A percentile compares a stretch with the other conserved stretches of the same genome.
Conservation (phyloP, 2,113 vertebrate genomes). For the Collichthys lucidus region DNA sequence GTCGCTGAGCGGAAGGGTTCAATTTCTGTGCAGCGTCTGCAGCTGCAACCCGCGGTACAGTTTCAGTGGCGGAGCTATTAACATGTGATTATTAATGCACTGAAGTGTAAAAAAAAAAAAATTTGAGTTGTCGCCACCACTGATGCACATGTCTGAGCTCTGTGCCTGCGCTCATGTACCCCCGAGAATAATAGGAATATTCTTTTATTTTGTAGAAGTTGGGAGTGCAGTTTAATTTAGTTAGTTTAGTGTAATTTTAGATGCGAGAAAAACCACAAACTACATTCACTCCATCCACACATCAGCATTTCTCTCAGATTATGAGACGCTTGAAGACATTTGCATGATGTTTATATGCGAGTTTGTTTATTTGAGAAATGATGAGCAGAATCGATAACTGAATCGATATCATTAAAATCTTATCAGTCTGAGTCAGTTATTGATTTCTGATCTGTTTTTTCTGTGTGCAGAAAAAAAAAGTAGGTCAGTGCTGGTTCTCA, state of each 20-base stretch:
- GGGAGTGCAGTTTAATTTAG: neutral
- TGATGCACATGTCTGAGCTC: neutral
- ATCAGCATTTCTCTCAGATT: too few species aligned
- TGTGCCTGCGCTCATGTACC: neutral
- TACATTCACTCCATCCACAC: neutral
- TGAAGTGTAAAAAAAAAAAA: neutral
- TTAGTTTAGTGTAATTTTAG: constrained; percentile 40
- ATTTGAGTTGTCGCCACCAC: neutral
- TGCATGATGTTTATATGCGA: too few species aligned
- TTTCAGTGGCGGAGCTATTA: constrained; percentile 32
- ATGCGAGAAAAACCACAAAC: neutral
- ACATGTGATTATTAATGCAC: neutral
- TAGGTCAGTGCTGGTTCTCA: too few species aligned
- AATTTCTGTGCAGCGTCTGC: constrained; percentile 45
- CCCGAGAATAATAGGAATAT: neutral
- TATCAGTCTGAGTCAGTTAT: too few species aligned
- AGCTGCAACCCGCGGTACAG: constrained; percentile 28
- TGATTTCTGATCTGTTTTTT: too few species aligned
- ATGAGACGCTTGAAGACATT: too few species aligned
- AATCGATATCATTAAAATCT: too few species aligned
- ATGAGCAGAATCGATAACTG: too few species aligned
- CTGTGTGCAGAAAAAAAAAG: too few species aligned
- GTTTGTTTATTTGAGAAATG: too few species aligned
- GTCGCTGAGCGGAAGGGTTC: constrained; percentile 52
- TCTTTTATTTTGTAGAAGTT: constrained; percentile 7